Conservation (phyloP, 2,797 vertebrate genomes). For the Hafferia zeledoni region DNA sequence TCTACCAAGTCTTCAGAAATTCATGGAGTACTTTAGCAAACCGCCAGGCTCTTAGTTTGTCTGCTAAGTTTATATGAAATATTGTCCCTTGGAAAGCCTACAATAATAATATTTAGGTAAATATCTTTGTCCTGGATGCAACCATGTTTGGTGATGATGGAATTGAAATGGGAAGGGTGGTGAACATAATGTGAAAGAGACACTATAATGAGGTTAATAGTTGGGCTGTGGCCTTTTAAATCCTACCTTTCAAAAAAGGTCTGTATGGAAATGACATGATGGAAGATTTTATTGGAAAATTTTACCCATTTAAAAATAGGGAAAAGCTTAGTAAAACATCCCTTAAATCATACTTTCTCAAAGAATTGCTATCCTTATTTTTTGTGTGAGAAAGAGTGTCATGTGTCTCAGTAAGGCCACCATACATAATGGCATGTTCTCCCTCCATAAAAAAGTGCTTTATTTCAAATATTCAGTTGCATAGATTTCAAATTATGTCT, state of each 20-base stretch:
- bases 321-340: background rate
- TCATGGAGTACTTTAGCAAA: background rate
- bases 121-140: background rate
- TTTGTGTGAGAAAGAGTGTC: background rate
- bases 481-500: background rate
- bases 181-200: background rate
- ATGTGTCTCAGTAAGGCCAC: background rate
- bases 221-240: background rate
- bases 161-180: background rate
- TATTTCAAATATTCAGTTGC: background rate
- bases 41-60: background rate
- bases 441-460: background rate
- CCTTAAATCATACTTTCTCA: background rate
- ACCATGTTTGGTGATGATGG: background rate
- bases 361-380: background rate
- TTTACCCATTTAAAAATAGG: background rate
- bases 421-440: background rate
- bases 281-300: background rate
- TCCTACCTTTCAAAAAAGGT: background rate
- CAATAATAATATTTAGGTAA: background rate
- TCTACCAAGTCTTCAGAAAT: background rate
- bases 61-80: background rate
- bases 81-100: background rate
- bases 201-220: background rate
- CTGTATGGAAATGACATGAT: background rate